Percentiles rank a stretch among this genome's conserved stretches.
phyloP scores from a whole-genome alignment of 2,888 invertebrate genomes.

The Sympetrum striolatum region DNA sequence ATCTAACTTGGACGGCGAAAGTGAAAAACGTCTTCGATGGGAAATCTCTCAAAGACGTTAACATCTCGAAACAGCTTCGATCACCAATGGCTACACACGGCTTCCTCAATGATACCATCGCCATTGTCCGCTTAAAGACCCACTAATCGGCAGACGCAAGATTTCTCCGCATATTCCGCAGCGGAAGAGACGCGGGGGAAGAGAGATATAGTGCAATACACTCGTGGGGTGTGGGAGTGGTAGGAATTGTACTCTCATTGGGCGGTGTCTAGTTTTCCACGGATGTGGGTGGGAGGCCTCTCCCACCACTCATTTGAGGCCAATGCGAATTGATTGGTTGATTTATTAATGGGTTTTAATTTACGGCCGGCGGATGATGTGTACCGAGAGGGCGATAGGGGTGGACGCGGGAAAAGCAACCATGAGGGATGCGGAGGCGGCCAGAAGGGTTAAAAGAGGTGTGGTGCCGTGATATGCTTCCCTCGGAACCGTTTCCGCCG shows the following conservation, averaged over 20 bases:
- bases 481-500: not conserved
- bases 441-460: constrained; percentile 1
- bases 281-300: not conserved
- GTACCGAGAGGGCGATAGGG: not conserved
- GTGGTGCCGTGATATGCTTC: constrained; percentile 1
- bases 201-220: not conserved
- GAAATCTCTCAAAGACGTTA: not conserved
- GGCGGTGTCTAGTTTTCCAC: constrained; percentile 27
- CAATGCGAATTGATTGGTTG: constrained; percentile 22
- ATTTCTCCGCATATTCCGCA: not conserved
- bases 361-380: constrained; percentile 9
- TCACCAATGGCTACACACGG: not conserved
- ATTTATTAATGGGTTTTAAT: constrained; percentile 28
- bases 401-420: not conserved
- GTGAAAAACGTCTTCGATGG: not conserved
- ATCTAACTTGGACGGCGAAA: not conserved
- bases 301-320: too few species aligned
- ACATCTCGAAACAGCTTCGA: not conserved
- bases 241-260: not conserved
- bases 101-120: not conserved
- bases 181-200: not conserved
- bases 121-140: not conserved
- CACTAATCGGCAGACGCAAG: not conserved
- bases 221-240: constrained; percentile 11
- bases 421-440: constrained; percentile 1